phyloP scores from a whole-genome alignment of 2,888 invertebrate species.

The Melinaea menophilus region DNA sequence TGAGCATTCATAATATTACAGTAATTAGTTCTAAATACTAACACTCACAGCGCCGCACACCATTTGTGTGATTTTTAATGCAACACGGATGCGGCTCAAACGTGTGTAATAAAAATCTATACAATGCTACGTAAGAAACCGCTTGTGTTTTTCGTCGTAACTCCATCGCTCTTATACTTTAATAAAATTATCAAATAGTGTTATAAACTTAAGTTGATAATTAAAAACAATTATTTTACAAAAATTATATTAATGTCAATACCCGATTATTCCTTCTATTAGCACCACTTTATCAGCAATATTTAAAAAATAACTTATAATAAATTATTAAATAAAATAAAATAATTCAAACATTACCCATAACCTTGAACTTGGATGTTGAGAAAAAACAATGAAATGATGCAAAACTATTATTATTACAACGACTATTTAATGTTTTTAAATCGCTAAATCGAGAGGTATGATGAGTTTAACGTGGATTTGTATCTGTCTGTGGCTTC shows the following conservation, averaged over 20 bases:
- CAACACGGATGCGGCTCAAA: no score
- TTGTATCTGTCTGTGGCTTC: no score
- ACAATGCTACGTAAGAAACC: no score
- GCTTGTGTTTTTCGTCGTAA: no score
- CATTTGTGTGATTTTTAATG: no score
- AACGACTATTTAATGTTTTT: conserved; percentile 1
- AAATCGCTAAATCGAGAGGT: no score
- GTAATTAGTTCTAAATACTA: background rate
- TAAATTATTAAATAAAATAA: conserved; percentile 26
- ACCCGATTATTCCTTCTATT: conserved; percentile 44
- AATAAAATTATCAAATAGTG: no score
- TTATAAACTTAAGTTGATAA: background rate
- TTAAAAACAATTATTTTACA: conserved; percentile 9
- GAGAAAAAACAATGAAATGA: conserved; percentile 49
- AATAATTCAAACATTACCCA: conserved; percentile 39
- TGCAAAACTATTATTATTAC: background rate
- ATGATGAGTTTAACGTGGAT: no score
- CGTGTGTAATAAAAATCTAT: no score
- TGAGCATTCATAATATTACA: conserved; percentile 20
- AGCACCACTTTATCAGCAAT: conserved; percentile 68
- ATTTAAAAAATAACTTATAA: conserved; percentile 23
- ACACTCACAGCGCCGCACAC: no score
- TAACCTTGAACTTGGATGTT: conserved; percentile 58
- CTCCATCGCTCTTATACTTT: no score
- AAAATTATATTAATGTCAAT: conserved; percentile 39